Evolutionary conservation across 2,113 vertebrate genomes (phyloP), one percentile per base, ranked within the genome.

Genomic region (Serilophus lunatus): DNA sequence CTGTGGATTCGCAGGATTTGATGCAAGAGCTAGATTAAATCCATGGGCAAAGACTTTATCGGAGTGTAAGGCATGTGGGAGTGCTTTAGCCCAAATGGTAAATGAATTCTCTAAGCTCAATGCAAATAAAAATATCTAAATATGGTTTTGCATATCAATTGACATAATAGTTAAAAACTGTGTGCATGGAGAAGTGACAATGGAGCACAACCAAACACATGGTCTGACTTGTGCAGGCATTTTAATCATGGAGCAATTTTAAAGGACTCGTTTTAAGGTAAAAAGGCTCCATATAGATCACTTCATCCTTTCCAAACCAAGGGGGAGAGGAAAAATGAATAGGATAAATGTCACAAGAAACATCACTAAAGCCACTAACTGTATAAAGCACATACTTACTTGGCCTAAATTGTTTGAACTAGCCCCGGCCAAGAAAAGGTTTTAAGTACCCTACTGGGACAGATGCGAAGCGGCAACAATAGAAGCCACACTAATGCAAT

Each of bases 361-460:
- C 98, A 97, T 98, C 97, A 96, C 97, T 90, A 93, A 97, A 98
- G 96, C 96, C 96, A 97, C 97, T 97, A 96, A 96, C 97, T 94
- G 96, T 96, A 98, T 96, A 98, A 98, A 98, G 98, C 96, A 95
- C 96, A 90, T 96, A 97, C 98, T 98, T 98, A 97, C 98, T 98
- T 97, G 97, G 95, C 97, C 98, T 98, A 98, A 98, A 98, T 96
- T 98, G 98, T 97, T 98, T 98, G 98, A 98, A 98, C 96, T 97
- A 96, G 95, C 93, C 95, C 95, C 57, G 45, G 97, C 97, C 98
- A 97, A 98, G 96, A 96, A 96, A 97, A 97, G 97, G 98, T 98
- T 98, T 98, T 98, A 98, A 98, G 97, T 98, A 97, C 97, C 97
- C 98, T 98, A 97, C 97, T 97, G 98, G 98, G 98, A 98, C 97